Percentiles rank a stretch among this genome's conserved stretches.
These are phyloP conservation scores for Chamaetylas fuelleborni DNA, from an alignment of 2,113 vertebrate genomes.

Conservation along the genomic window DNA sequence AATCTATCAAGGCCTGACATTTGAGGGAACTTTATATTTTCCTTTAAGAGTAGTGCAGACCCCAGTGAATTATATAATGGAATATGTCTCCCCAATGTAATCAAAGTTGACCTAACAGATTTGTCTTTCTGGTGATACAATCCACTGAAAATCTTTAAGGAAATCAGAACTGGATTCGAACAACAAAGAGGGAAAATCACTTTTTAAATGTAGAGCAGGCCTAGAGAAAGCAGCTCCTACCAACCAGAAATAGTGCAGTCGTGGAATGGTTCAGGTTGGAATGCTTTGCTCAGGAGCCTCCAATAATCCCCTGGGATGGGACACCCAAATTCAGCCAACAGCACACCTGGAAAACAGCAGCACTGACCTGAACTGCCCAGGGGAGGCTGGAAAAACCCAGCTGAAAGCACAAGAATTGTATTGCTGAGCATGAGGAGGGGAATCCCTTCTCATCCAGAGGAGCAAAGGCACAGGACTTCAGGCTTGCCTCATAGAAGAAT, in stretches of 20 bases:
- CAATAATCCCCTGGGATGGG: fast-evolving
- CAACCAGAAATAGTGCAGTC: not conserved
- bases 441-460: not conserved
- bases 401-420: fast-evolving
- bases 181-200: not conserved
- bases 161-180: not conserved
- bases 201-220: not conserved
- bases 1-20: too few relatives aligned
- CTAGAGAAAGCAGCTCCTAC: not conserved
- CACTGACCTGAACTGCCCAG: fast-evolving
- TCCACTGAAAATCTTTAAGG: constrained; percentile 4
- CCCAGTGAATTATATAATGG: not conserved
- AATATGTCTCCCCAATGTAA: not conserved
- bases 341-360: fast-evolving
- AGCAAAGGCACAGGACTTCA: not conserved
- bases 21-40: too few relatives aligned
- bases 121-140: not conserved
- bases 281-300: fast-evolving
- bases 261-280: fast-evolving
- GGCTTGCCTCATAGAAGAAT: not conserved
- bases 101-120: constrained; percentile 34
- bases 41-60: not conserved
- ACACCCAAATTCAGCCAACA: not conserved
- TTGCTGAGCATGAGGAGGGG: not conserved
- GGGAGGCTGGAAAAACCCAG: too few relatives aligned